Conservation (phyloP, 2,888 invertebrate species). For the Drosophila multiciliata region DNA sequence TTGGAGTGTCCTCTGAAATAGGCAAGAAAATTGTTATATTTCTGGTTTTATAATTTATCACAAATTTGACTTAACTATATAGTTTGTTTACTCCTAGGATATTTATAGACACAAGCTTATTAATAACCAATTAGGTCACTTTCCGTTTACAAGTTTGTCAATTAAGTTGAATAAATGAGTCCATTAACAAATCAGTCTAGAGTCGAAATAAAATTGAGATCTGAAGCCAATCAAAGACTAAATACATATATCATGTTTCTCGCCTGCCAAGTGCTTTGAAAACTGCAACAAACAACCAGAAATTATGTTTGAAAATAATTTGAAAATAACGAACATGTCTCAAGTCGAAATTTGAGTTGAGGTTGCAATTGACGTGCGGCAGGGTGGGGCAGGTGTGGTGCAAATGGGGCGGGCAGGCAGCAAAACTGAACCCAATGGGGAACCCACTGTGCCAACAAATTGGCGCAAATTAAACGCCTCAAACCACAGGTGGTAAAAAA, state of each 20-base stretch:
- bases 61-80: background rate
- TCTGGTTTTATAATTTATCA: background rate
- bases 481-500: conserved; percentile 64
- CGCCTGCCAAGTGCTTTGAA: conserved; percentile 25
- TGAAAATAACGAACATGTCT: conserved; percentile 47
- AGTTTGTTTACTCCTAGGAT: background rate
- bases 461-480: conserved; percentile 66
- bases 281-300: conserved; percentile 25
- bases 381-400: conserved; percentile 9
- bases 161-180: background rate
- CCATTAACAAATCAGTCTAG: background rate
- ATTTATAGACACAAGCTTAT: background rate
- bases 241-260: conserved; percentile 29
- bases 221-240: conserved; percentile 16
- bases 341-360: conserved; percentile 26
- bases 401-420: conserved; percentile 16
- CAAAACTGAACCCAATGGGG: conserved; percentile 15
- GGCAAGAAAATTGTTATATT: background rate
- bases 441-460: conserved; percentile 54
- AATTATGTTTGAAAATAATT: conserved; percentile 40
- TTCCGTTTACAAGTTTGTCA: background rate
- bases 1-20: background rate
- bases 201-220: background rate
- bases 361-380: conserved; percentile 19
- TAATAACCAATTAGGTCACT: too few relatives aligned